A percentile compares a stretch with the other conserved stretches of the same genome.
Evolutionary conservation across 2,113 vertebrate species (phyloP).

Genomic region (Miniopterus natalensis): DNA sequence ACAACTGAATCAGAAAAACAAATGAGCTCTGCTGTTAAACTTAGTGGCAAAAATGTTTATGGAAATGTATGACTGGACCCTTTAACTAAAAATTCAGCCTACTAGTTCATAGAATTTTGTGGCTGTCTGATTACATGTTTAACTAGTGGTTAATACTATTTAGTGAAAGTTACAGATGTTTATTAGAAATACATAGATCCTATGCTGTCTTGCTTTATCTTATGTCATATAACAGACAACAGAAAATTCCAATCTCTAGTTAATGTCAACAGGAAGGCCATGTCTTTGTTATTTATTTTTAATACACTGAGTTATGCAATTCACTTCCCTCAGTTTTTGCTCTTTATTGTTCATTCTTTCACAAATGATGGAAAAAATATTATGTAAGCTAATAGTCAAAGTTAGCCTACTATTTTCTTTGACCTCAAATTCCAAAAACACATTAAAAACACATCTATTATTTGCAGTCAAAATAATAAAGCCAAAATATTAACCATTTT

Average conservation of each 20-base stretch:
- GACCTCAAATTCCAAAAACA: constrained; percentile 51
- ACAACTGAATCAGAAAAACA: constrained; percentile 59
- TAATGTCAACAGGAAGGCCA: constrained; percentile 81
- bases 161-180: background rate
- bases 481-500: background rate
- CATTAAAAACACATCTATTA: constrained; percentile 41
- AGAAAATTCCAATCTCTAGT: constrained; percentile 57
- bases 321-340: constrained; percentile 72
- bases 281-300: constrained; percentile 81
- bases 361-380: constrained; percentile 63
- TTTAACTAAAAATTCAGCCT: constrained; percentile 12
- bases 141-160: background rate
- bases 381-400: constrained; percentile 16
- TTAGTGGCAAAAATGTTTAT: background rate
- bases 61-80: background rate
- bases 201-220: background rate
- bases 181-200: background rate
- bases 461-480: constrained; percentile 44
- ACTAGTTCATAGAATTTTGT: background rate
- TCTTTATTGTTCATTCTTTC: constrained; percentile 78
- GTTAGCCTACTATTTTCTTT: constrained; percentile 54
- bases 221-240: background rate
- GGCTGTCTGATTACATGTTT: background rate
- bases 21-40: constrained; percentile 16
- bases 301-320: constrained; percentile 73